Evolutionary conservation across 2,113 vertebrate genomes (phyloP).

Genomic region (Dendrocopos noguchii): DNA sequence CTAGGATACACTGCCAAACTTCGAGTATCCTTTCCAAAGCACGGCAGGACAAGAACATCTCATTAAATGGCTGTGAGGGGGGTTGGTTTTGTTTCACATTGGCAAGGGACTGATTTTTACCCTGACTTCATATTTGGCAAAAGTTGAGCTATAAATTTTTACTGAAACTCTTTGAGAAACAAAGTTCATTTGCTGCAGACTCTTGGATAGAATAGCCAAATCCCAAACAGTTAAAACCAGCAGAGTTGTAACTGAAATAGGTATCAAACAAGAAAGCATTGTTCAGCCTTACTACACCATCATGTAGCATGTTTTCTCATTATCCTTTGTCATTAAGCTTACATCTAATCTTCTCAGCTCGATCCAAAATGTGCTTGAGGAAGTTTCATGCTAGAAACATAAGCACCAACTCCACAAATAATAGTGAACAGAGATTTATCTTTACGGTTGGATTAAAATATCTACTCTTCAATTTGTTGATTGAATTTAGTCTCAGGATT

Average conservation of each 20-base stretch:
- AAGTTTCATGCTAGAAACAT: neutral
- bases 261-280: neutral
- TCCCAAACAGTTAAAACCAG: neutral
- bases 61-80: neutral
- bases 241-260: neutral
- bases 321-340: neutral
- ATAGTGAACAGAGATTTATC: neutral
- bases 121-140: constrained; percentile 34
- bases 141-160: neutral
- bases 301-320: neutral
- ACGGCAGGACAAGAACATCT: neutral
- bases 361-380: neutral
- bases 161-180: neutral
- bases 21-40: neutral
- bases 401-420: neutral
- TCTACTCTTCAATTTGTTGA: neutral
- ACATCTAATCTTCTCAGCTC: neutral
- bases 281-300: accelerated
- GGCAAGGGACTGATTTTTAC: neutral
- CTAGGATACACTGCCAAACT: neutral
- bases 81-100: neutral
- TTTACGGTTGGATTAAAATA: neutral
- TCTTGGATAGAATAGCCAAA: neutral
- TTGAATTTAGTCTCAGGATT: neutral
- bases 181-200: neutral